Evolutionary conservation across 2,888 invertebrate species (phyloP).

Genomic region (Sclerodermus sp.): DNA sequence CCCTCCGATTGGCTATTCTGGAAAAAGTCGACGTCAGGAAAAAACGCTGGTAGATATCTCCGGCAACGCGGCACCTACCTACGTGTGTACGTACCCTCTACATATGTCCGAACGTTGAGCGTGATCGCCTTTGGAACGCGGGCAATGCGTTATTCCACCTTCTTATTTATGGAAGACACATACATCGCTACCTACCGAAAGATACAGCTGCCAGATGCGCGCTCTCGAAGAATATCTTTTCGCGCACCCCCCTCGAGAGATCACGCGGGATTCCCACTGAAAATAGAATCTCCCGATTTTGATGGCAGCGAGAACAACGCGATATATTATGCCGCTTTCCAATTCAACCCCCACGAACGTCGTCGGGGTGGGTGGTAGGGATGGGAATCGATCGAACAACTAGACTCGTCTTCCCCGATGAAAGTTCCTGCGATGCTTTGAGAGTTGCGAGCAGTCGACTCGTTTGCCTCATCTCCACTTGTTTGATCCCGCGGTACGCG

Average conservation of each 20-base stretch:
- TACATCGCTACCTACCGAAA: background rate
- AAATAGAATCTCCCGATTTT: background rate
- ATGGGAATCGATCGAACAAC: background rate
- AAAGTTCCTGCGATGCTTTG: too few species aligned
- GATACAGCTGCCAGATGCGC: background rate
- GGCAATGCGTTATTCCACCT: background rate
- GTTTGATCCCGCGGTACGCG: too few species aligned
- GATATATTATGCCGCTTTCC: too few species aligned
- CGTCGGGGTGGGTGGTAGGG: background rate
- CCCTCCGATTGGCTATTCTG: background rate
- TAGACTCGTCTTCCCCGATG: too few species aligned
- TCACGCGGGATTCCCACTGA: background rate
- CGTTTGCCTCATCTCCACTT: too few species aligned
- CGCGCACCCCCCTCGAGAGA: background rate
- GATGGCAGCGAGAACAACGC: too few species aligned
- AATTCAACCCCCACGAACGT: too few species aligned
- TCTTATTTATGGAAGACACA: background rate
- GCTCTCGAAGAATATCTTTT: background rate
- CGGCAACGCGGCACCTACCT: background rate
- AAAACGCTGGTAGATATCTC: conserved; percentile 1
- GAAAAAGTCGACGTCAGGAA: background rate
- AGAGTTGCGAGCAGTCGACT: too few species aligned
- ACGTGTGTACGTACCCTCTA: too few species aligned
- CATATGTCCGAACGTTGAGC: conserved; percentile 3
- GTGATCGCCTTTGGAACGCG: conserved; percentile 5